Evolutionary conservation across 2,888 invertebrate species (phyloP).

Genomic region (Polymixis flavicincta): DNA sequence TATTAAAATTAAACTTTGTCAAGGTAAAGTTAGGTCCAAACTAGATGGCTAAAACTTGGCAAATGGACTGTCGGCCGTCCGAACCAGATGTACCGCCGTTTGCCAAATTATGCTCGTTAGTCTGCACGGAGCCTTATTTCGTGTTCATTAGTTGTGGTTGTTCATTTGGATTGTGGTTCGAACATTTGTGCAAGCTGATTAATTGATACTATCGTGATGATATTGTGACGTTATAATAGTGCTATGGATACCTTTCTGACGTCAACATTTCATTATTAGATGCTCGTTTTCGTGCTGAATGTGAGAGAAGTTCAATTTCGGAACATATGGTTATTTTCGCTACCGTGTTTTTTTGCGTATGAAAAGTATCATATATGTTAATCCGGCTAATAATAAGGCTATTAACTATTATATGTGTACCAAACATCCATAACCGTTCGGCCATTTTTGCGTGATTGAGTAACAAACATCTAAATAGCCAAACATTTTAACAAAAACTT

Average conservation of each 20-base stretch:
- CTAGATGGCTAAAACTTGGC: slow-evolving; percentile 34
- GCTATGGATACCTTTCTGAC: background rate
- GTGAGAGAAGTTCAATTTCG: too few relatives aligned
- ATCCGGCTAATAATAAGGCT: too few relatives aligned
- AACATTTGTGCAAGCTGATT: slow-evolving; percentile 39
- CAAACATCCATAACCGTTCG: too few relatives aligned
- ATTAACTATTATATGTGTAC: too few relatives aligned
- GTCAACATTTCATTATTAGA: too few relatives aligned
- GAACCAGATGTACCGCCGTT: slow-evolving; percentile 47
- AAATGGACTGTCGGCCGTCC: slow-evolving; percentile 41
- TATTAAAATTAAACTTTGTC: slow-evolving; percentile 18
- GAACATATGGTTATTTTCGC: too few relatives aligned
- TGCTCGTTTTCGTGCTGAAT: too few relatives aligned
- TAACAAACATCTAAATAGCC: too few relatives aligned
- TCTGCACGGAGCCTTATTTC: slow-evolving; percentile 20
- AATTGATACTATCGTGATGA: slow-evolving; percentile 12
- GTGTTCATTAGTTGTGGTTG: slow-evolving; percentile 45
- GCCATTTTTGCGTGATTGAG: too few relatives aligned
- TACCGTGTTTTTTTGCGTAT: too few relatives aligned
- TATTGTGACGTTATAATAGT: background rate
- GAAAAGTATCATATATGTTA: too few relatives aligned
- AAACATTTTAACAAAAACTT: too few relatives aligned
- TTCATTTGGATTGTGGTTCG: slow-evolving; percentile 40
- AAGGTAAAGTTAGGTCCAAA: slow-evolving; percentile 33
- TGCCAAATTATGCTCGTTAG: slow-evolving; percentile 60